A percentile compares a stretch with the other conserved stretches of the same genome.
These are phyloP conservation scores for Gymnodraco acuticeps DNA, from an alignment of 2,797 vertebrate genomes.

Conservation along the genomic window DNA sequence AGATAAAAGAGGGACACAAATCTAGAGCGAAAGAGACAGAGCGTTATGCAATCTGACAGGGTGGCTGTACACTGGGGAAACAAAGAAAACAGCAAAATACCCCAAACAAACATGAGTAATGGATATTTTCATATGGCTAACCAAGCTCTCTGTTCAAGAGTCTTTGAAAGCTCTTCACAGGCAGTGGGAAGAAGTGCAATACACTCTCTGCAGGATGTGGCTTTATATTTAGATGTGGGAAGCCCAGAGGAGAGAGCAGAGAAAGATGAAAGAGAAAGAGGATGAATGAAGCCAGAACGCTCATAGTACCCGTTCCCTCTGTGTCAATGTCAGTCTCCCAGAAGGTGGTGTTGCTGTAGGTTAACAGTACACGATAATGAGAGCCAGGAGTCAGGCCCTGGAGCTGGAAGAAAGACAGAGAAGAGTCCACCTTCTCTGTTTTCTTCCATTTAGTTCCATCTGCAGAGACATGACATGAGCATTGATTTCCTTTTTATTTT, in stretches of 20 bases:
- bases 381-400: slow-evolving; percentile 88
- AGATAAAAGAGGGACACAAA: slow-evolving; percentile 41
- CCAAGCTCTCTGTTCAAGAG: slow-evolving; percentile 57
- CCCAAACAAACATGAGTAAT: slow-evolving; percentile 70
- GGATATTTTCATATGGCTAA: slow-evolving; percentile 66
- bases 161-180: slow-evolving; percentile 73
- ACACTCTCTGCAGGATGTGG: slow-evolving; percentile 41
- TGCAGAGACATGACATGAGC: slow-evolving; percentile 52
- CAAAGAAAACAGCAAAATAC: slow-evolving; percentile 49
- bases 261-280: slow-evolving; percentile 56
- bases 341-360: slow-evolving; percentile 80
- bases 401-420: slow-evolving; percentile 88
- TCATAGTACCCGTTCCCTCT: slow-evolving; percentile 82
- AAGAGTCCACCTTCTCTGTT: slow-evolving; percentile 86
- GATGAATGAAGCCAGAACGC: slow-evolving; percentile 47
- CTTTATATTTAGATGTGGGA: slow-evolving; percentile 69
- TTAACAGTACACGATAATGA: slow-evolving; percentile 82
- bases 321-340: slow-evolving; percentile 82
- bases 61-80: slow-evolving; percentile 46
- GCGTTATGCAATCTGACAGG: slow-evolving; percentile 47
- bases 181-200: slow-evolving; percentile 41
- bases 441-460: slow-evolving; percentile 70
- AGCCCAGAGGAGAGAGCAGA: slow-evolving; percentile 59
- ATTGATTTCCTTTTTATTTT: not conserved
- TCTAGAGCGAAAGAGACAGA: slow-evolving; percentile 47